Conservation (phyloP, 2,888 invertebrate species). For the Lysandra coridon region DNA sequence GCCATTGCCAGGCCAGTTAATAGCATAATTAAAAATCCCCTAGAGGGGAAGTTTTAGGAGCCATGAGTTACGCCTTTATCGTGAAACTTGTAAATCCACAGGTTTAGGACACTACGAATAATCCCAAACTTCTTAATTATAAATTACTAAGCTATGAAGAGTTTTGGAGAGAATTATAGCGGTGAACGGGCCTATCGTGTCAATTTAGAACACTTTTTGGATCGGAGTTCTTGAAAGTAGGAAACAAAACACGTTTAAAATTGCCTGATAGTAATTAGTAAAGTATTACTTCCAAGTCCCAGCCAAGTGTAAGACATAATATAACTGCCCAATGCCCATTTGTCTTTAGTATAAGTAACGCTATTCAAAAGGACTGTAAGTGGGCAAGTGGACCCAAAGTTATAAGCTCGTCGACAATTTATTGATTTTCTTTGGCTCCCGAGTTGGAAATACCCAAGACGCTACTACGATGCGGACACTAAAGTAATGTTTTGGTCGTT, state of each 20-base stretch:
- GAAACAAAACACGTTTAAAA: no score
- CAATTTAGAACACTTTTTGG: not conserved
- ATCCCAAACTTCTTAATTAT: conserved; percentile 35
- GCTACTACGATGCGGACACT: not conserved
- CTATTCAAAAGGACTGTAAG: not conserved
- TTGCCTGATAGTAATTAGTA: no score
- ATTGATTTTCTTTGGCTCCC: not conserved
- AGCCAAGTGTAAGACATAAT: no score
- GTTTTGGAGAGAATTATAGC: not conserved
- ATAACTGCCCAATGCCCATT: not conserved
- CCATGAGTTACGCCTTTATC: conserved; percentile 5
- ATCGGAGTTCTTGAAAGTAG: not conserved
- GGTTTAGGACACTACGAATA: conserved; percentile 52
- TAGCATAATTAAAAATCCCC: conserved; percentile 71
- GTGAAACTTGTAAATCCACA: conserved; percentile 35
- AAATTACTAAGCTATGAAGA: not conserved
- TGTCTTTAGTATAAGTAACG: not conserved
- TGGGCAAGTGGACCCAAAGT: not conserved
- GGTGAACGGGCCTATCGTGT: not conserved
- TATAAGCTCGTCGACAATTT: not conserved
- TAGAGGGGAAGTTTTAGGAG: conserved; percentile 53
- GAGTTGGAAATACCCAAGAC: conserved; percentile 39
- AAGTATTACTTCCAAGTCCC: no score
- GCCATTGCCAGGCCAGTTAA: conserved; percentile 59
- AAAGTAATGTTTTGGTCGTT: not conserved